Base-by-base conservation (phyloP, 2,888 invertebrate genomes). In the Lasius fuliginosus region DNA sequence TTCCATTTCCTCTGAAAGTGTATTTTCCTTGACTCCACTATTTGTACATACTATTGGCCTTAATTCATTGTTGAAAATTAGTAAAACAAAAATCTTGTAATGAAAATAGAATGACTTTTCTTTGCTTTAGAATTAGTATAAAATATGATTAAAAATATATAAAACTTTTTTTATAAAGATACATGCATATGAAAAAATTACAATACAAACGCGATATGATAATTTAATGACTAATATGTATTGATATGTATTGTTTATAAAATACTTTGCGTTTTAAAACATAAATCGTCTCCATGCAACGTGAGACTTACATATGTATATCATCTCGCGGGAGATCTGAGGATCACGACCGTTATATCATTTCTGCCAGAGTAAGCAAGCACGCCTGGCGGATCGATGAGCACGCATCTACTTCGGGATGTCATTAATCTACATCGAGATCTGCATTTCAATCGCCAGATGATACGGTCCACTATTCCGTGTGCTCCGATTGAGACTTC, bases 381-480 rank as follows among this genome's bases (percentile, higher is more conserved):
- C 33, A 23, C 12, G 64, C 36, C 40, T 68, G 46, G 23, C 27
- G 33, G 60, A 62, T 69, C 69, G 49, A 56, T 53, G 65, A 68
- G 49, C 56, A 71, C 46, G 75, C 74, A 58, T 65, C 83, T 71
- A 71, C 64, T 81, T 56, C 58, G 36, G 64, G 36, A 84, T 74
- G 81, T 89, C 88, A 87, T 89, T 87, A 85, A 89, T 90, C 85
- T 86, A 68, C 86, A 87, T 85, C 73, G 77, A 75, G 85, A 90
- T 89, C 85, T 89, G 85, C 86, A 89, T 90, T 85, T 88, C 90
- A 87, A 87, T 86, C 81, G 84, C 42, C 67, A 53, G 30, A 82
- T 84, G 82, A 88, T 88, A 81, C 68, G 68, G 73, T 46, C 69
- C 69, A 69, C 82, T 58, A 71, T 83, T 76, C 77, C 83, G 46